Conservation (phyloP, 2,888 invertebrate genomes). For the Galerucella calmariensis region DNA sequence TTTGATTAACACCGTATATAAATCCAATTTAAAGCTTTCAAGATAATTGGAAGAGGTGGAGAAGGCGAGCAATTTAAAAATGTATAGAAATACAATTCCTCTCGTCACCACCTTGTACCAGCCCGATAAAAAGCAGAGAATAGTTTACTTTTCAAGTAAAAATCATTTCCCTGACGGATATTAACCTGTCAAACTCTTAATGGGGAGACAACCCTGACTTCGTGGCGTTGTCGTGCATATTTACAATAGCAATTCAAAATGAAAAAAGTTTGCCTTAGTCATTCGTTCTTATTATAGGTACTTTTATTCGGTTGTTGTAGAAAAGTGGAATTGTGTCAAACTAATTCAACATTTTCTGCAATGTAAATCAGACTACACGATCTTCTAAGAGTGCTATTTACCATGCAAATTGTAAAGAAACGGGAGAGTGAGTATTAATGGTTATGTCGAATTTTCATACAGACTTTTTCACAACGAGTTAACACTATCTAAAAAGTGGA, state of each 20-base stretch:
- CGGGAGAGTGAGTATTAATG: neutral
- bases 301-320: constrained; percentile 21
- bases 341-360: constrained; percentile 42
- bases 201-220: constrained; percentile 21
- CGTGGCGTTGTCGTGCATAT: constrained; percentile 35
- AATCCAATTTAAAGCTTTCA: constrained; percentile 21
- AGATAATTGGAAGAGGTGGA: constrained; percentile 16
- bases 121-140: constrained; percentile 18
- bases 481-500: too few species aligned
- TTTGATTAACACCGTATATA: neutral
- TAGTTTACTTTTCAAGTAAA: constrained; percentile 32
- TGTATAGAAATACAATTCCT: constrained; percentile 15
- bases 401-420: neutral
- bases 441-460: neutral
- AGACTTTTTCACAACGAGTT: too few species aligned
- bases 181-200: constrained; percentile 41
- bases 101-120: constrained; percentile 19
- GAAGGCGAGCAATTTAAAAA: constrained; percentile 1
- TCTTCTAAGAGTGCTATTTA: constrained; percentile 15
- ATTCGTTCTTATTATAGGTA: constrained; percentile 35
- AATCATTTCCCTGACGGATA: constrained; percentile 48
- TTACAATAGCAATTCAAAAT: constrained; percentile 37
- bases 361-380: constrained; percentile 37
- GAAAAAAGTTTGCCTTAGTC: constrained; percentile 43
- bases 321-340: constrained; percentile 44